phyloP scores from a whole-genome alignment of 2,113 vertebrate genomes.

The Menura novaehollandiae region DNA sequence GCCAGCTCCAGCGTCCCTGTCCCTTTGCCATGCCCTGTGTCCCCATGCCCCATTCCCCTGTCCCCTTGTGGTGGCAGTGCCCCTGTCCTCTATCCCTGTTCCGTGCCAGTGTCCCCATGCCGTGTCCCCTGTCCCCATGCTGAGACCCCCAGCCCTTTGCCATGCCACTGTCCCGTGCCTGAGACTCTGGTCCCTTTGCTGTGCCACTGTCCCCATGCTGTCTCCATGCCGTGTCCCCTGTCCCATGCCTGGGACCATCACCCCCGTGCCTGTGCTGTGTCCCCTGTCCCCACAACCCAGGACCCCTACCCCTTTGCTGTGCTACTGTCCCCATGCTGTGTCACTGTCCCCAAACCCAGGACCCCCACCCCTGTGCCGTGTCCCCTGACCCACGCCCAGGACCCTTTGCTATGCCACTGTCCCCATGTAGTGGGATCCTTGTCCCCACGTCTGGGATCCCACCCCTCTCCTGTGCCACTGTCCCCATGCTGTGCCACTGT shows the following conservation, averaged over 20 bases:
- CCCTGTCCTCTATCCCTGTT: not conserved
- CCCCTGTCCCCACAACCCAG: not conserved
- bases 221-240: not conserved
- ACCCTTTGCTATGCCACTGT: not conserved
- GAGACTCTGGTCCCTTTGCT: not conserved
- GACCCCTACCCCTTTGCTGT: accelerated
- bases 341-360: accelerated
- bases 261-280: too few species aligned
- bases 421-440: not conserved
- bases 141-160: not conserved
- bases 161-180: not conserved
- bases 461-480: too few species aligned
- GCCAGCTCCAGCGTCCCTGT: not conserved
- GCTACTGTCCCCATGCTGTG: not conserved
- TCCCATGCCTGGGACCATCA: too few species aligned
- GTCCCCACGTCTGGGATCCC: not conserved
- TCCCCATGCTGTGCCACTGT: not conserved
- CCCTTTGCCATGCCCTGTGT: not conserved
- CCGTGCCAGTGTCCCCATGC: not conserved
- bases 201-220: not conserved
- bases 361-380: not conserved
- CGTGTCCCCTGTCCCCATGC: not conserved
- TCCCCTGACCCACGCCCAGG: too few species aligned
- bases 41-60: not conserved
- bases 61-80: not conserved